phyloP scores from a whole-genome alignment of 2,113 vertebrate species.

The Leptocoma aspasia region DNA sequence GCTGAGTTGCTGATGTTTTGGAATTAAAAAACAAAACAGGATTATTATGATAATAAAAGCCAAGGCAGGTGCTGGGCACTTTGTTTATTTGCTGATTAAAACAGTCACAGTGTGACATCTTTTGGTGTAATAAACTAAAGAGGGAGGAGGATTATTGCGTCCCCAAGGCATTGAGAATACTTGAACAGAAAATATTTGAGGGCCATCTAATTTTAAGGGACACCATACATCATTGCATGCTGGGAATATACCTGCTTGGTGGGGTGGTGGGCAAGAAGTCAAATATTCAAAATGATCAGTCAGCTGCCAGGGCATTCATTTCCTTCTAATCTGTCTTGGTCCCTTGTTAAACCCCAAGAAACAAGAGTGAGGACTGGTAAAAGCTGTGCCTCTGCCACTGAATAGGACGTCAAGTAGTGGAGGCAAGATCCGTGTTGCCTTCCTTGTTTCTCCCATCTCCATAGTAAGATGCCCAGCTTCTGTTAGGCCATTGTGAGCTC shows the following conservation, averaged over 20 bases:
- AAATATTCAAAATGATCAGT: neutral
- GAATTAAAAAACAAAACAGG: conserved; percentile 5
- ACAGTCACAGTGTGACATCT: conserved; percentile 34
- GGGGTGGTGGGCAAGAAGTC: neutral
- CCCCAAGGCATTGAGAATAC: neutral
- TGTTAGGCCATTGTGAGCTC: neutral
- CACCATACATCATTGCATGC: neutral
- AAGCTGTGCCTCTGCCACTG: neutral
- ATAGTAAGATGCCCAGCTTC: neutral
- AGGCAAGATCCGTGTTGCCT: neutral
- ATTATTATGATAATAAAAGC: conserved; percentile 46
- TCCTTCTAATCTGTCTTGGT: neutral
- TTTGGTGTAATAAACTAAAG: conserved; percentile 7
- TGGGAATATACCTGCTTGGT: neutral
- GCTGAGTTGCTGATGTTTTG: conserved; percentile 44
- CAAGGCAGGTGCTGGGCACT: conserved; percentile 37
- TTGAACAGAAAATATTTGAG: neutral
- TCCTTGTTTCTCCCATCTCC: neutral
- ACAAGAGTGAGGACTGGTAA: neutral
- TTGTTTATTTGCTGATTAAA: conserved; percentile 44
- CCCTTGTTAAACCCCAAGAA: neutral
- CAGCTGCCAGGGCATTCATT: neutral
- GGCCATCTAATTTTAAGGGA: neutral
- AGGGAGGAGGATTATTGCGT: neutral
- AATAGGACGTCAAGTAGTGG: neutral